These are phyloP conservation scores for Rhopalosiphum maidis DNA, from an alignment of 1,140 invertebrate species.

Conservation along the genomic window DNA sequence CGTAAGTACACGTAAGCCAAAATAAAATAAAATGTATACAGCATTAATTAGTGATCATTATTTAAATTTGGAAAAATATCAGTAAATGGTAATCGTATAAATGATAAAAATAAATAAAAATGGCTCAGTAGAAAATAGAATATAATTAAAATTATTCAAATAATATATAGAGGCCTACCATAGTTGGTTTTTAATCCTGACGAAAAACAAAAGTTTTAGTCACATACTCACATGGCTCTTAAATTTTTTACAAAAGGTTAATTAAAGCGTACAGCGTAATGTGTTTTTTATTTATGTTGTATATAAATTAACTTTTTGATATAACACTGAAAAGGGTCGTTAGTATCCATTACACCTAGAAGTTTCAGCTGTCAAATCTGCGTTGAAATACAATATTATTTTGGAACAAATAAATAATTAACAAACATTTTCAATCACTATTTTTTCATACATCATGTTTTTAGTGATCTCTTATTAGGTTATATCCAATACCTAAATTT, in stretches of 20 bases:
- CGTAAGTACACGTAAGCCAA: not conserved
- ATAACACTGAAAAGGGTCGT: conserved; percentile 28
- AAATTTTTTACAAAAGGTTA: conserved; percentile 31
- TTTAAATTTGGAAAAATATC: not conserved
- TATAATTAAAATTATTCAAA: not conserved
- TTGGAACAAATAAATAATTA: not conserved
- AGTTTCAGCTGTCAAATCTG: not conserved
- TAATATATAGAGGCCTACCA: not conserved
- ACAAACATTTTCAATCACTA: conserved; percentile 15
- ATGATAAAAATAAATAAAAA: not conserved
- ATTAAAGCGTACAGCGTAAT: not conserved
- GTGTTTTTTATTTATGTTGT: conserved; percentile 42
- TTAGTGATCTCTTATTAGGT: not conserved
- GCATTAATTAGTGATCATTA: not conserved
- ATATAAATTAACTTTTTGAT: conserved; percentile 27
- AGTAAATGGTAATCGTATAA: not conserved
- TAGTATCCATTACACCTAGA: conserved; percentile 37
- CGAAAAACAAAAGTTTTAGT: not conserved
- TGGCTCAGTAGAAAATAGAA: not conserved
- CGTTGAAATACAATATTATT: not conserved
- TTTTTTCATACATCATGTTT: not conserved
- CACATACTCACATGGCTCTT: not conserved
- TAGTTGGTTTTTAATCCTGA: not conserved
- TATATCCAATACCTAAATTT: not conserved
- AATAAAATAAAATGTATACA: not conserved